A percentile compares a stretch with the other conserved stretches of the same genome.
Evolutionary conservation across 1,140 invertebrate species (phyloP).

Genomic region (Trichomalopsis sarcophagae): DNA sequence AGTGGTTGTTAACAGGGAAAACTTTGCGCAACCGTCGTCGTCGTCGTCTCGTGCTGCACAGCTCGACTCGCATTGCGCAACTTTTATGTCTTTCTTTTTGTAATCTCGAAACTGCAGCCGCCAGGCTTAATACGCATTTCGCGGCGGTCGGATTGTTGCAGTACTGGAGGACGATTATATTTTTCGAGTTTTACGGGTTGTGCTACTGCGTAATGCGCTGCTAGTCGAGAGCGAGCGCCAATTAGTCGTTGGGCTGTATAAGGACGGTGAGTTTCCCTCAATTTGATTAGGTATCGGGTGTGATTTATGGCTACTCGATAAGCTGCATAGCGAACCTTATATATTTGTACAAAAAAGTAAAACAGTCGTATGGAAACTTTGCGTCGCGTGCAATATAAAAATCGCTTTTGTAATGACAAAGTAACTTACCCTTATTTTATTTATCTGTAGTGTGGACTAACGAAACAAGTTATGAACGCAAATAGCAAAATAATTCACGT

Average conservation of each 20-base stretch:
- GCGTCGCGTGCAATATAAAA: too few species aligned
- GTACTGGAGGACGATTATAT: not conserved
- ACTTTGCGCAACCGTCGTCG: conserved; percentile 57
- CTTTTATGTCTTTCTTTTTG: conserved; percentile 57
- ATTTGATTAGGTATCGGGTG: not conserved
- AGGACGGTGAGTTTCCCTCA: not conserved
- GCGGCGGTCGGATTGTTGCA: not conserved
- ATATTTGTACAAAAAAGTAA: too few species aligned
- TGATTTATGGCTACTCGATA: not conserved
- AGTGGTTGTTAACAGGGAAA: conserved; percentile 60
- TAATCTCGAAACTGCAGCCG: conserved; percentile 54
- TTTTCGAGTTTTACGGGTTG: conserved; percentile 15
- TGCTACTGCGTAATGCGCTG: not conserved
- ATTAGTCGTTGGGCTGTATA: not conserved
- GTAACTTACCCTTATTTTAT: too few species aligned
- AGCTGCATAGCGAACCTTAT: too few species aligned
- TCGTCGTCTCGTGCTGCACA: conserved; percentile 35
- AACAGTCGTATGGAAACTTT: too few species aligned
- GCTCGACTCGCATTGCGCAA: conserved; percentile 54
- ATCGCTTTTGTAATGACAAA: too few species aligned
- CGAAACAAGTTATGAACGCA: too few species aligned
- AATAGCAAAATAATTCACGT: too few species aligned
- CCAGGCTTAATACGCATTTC: conserved; percentile 22
- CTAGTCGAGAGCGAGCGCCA: not conserved
- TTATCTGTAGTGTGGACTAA: too few species aligned